Percentiles rank a stretch among this genome's conserved stretches.
Conservation (phyloP, 2,888 invertebrate species). For the Drosophila atroscutellata region DNA sequence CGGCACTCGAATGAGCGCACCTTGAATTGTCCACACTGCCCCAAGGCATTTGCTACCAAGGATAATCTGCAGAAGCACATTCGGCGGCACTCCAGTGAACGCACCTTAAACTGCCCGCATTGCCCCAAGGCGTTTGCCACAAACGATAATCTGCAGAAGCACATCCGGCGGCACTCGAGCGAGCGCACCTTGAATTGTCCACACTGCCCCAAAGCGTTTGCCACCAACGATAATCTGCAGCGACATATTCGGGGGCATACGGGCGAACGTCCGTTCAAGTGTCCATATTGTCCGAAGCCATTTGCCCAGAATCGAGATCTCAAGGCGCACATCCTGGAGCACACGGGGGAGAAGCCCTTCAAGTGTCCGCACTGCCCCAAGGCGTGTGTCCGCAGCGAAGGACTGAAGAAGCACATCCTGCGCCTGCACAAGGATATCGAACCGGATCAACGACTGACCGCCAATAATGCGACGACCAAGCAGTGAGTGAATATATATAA, state of each 20-base stretch:
- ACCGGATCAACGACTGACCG: slow-evolving; percentile 21
- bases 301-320: slow-evolving; percentile 57
- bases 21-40: slow-evolving; percentile 49
- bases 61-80: slow-evolving; percentile 57
- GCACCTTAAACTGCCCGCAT: slow-evolving; percentile 45
- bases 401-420: slow-evolving; percentile 49
- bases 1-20: slow-evolving; percentile 52
- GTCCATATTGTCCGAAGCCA: slow-evolving; percentile 53
- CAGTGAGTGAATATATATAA: slow-evolving; percentile 14
- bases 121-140: slow-evolving; percentile 55
- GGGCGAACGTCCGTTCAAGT: slow-evolving; percentile 53
- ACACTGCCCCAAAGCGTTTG: slow-evolving; percentile 53
- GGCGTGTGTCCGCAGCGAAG: slow-evolving; percentile 53
- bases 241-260: slow-evolving; percentile 55
- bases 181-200: slow-evolving; percentile 50
- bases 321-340: slow-evolving; percentile 55
- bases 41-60: slow-evolving; percentile 55
- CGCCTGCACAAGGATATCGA: slow-evolving; percentile 55
- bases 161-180: slow-evolving; percentile 50
- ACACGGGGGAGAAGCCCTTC: slow-evolving; percentile 53
- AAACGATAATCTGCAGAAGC: slow-evolving; percentile 55
- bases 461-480: slow-evolving; percentile 14
- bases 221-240: slow-evolving; percentile 54
- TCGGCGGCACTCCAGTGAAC: slow-evolving; percentile 47
- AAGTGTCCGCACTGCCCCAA: slow-evolving; percentile 57